A percentile compares a stretch with the other conserved stretches of the same genome.
Conservation (phyloP, 2,797 vertebrate genomes). For the Sebastiscus albofasciatus region DNA sequence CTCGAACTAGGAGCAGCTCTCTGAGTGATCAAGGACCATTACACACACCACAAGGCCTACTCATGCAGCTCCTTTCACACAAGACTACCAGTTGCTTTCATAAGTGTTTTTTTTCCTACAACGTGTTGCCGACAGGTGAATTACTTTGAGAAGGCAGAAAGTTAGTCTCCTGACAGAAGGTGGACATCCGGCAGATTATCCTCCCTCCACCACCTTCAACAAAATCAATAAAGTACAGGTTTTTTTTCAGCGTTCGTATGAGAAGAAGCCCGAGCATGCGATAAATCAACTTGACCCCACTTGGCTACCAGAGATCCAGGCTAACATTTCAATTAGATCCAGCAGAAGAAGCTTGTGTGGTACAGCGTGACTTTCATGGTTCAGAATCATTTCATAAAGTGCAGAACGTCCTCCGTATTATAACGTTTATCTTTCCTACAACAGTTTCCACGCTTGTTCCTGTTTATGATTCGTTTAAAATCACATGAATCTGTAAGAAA, state of each 20-base stretch:
- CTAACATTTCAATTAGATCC: constrained; percentile 1
- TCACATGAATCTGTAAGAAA: not conserved
- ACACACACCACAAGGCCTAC: not conserved
- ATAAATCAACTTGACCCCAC: constrained; percentile 22
- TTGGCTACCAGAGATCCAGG: not conserved
- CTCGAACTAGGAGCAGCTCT: not conserved
- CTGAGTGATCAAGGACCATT: not conserved
- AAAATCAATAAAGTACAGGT: constrained; percentile 2
- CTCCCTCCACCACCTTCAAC: not conserved
- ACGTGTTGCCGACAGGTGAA: not conserved
- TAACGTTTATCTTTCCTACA: not conserved
- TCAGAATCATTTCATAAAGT: not conserved
- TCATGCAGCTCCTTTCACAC: not conserved
- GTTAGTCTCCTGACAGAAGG: not conserved
- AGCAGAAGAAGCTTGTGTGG: not conserved
- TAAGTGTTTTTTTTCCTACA: not conserved
- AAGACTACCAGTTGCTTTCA: not conserved
- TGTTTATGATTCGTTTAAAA: not conserved
- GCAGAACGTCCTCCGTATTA: not conserved
- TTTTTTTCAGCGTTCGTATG: not conserved
- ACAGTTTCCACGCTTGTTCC: not conserved
- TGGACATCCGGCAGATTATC: not conserved
- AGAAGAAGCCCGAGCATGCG: not conserved
- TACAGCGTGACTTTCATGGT: not conserved
- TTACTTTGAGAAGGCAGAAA: not conserved